These are phyloP conservation scores for Miopithecus talapoin DNA, from an alignment of 2,797 vertebrate species.

Conservation along the genomic window DNA sequence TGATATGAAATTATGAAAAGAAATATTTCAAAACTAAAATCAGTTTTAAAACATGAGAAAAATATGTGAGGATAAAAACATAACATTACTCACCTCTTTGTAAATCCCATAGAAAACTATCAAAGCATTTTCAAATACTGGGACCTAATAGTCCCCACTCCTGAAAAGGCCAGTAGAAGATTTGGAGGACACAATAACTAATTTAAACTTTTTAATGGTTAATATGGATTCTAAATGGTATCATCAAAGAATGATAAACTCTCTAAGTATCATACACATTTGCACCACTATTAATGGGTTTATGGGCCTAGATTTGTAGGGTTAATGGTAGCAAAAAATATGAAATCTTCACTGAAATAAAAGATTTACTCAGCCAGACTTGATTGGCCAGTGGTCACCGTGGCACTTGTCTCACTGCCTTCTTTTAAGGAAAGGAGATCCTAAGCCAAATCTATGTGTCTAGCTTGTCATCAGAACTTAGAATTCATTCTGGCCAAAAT, in stretches of 20 bases:
- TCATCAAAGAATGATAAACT: not conserved
- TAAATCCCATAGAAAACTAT: not conserved
- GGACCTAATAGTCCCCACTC: not conserved
- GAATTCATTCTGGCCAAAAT: conserved; percentile 53
- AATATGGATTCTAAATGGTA: not conserved
- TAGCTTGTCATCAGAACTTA: conserved; percentile 2
- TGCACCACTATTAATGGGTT: fast-evolving
- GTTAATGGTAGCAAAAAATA: not conserved
- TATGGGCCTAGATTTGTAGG: not conserved
- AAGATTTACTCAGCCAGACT: not conserved
- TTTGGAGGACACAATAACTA: not conserved
- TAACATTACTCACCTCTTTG: not conserved
- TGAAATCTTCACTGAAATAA: not conserved
- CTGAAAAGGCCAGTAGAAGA: not conserved
- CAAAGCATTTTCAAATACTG: not conserved
- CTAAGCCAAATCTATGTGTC: not conserved
- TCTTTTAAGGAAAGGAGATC: not conserved
- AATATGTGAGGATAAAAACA: not conserved
- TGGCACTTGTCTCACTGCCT: not conserved
- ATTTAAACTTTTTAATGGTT: not conserved
- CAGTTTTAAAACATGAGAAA: not conserved
- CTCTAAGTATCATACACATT: not conserved
- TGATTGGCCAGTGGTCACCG: not conserved
- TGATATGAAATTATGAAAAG: conserved; percentile 34
- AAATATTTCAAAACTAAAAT: conserved; percentile 53